phyloP scores from a whole-genome alignment of 2,888 invertebrate genomes.

The Amblyjoppa proteus region DNA sequence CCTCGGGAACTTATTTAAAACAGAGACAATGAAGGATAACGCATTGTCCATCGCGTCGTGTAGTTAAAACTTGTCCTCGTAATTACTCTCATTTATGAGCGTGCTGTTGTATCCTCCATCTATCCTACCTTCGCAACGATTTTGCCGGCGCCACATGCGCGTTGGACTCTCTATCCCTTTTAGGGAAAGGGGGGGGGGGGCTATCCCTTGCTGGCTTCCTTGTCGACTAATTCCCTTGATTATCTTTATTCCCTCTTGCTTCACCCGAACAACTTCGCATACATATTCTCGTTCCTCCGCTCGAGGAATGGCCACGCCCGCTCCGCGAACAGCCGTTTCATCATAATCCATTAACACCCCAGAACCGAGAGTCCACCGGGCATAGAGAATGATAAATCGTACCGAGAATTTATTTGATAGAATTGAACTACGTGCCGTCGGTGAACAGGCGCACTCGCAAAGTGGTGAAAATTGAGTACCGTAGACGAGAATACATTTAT shows the following conservation, averaged over 20 bases:
- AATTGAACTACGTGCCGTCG: conserved; percentile 9
- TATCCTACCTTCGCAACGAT: conserved; percentile 32
- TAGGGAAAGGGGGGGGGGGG: conserved; percentile 27
- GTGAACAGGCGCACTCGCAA: background rate
- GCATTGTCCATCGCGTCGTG: conserved; percentile 81
- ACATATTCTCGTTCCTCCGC: conserved; percentile 24
- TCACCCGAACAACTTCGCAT: conserved; percentile 17
- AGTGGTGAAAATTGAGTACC: background rate
- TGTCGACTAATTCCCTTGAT: conserved; percentile 43
- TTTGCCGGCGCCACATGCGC: conserved; percentile 35
- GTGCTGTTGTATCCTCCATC: conserved; percentile 52
- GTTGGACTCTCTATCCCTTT: conserved; percentile 36
- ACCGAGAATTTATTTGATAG: conserved; percentile 1
- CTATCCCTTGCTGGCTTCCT: conserved; percentile 60
- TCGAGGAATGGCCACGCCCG: conserved; percentile 21
- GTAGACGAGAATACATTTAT: background rate
- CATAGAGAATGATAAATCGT: conserved; percentile 36
- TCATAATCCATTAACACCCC: conserved; percentile 71
- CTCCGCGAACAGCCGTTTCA: conserved; percentile 73
- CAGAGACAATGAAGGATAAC: conserved; percentile 82
- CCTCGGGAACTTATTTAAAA: conserved; percentile 82
- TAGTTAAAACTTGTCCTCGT: conserved; percentile 84
- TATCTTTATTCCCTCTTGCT: conserved; percentile 30
- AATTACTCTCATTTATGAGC: conserved; percentile 83
- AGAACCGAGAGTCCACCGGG: conserved; percentile 16